Conservation (phyloP, 2,797 vertebrate species). For the Gallinago stenura region DNA sequence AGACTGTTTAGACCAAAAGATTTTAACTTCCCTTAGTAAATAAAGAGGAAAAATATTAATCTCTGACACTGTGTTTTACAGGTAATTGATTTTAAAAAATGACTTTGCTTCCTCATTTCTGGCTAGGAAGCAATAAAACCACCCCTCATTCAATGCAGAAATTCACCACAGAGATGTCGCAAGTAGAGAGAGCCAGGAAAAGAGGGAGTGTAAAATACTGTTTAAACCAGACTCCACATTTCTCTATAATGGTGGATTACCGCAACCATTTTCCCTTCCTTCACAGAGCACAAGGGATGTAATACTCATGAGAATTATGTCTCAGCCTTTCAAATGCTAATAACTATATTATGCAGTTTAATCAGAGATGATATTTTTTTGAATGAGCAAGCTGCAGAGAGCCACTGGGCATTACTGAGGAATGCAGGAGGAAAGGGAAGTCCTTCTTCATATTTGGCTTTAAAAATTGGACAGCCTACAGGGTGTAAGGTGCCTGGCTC, state of each 20-base stretch:
- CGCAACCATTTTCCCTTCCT: not conserved
- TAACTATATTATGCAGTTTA: not conserved
- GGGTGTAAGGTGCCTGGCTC: not conserved
- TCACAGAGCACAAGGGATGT: not conserved
- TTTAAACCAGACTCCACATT: slow-evolving; percentile 11
- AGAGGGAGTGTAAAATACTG: not conserved
- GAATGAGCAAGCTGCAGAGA: not conserved
- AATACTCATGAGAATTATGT: not conserved
- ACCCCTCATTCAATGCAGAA: not conserved
- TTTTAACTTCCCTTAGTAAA: not conserved
- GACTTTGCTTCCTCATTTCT: not conserved
- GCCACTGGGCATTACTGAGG: not conserved
- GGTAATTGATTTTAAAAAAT: slow-evolving; percentile 19
- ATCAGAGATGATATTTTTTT: not conserved
- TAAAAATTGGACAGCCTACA: not conserved
- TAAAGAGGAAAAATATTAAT: not conserved
- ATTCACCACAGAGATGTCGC: not conserved
- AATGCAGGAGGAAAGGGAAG: not conserved
- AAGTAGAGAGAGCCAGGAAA: not conserved
- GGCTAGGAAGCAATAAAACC: slow-evolving; percentile 1
- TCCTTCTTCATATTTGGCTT: not conserved
- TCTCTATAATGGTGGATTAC: not conserved
- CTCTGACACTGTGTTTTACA: not conserved
- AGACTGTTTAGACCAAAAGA: not conserved
- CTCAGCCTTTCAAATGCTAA: not conserved